Conservation (phyloP, 2,888 invertebrate genomes). For the Sphaeridia pumilis region DNA sequence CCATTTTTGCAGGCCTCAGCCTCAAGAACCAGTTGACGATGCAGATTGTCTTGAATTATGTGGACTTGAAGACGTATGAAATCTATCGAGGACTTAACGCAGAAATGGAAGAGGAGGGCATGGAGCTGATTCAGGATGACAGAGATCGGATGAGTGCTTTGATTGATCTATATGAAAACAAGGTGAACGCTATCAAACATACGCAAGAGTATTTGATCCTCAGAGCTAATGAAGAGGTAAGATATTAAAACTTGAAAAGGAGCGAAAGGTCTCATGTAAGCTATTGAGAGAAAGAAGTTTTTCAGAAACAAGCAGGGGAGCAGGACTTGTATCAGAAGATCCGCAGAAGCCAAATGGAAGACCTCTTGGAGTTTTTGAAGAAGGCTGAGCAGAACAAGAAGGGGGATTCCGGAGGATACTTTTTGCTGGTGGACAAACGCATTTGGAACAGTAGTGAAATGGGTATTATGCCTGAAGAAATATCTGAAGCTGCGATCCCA, state of each 20-base stretch:
- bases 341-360: conserved; percentile 27
- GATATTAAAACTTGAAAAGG: not conserved
- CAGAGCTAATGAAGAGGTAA: conserved; percentile 25
- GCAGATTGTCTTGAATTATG: conserved; percentile 32
- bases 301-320: conserved; percentile 26
- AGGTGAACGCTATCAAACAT: conserved; percentile 23
- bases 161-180: conserved; percentile 21
- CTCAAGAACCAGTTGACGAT: conserved; percentile 33
- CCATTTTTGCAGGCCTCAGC: conserved; percentile 27
- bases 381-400: conserved; percentile 24
- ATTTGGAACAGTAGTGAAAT: conserved; percentile 30
- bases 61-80: conserved; percentile 29
- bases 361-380: conserved; percentile 23
- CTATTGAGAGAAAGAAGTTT: not conserved
- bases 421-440: conserved; percentile 24
- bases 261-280: not conserved
- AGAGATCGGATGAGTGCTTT: conserved; percentile 9
- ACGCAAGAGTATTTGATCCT: conserved; percentile 28
- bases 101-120: conserved; percentile 15
- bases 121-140: conserved; percentile 16
- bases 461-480: too few species aligned
- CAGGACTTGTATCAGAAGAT: conserved; percentile 25
- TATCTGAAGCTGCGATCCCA: too few species aligned
- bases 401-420: conserved; percentile 21
- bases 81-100: conserved; percentile 25